phyloP scores from a whole-genome alignment of 2,797 vertebrate species.

The Ptychadena robeensis region DNA sequence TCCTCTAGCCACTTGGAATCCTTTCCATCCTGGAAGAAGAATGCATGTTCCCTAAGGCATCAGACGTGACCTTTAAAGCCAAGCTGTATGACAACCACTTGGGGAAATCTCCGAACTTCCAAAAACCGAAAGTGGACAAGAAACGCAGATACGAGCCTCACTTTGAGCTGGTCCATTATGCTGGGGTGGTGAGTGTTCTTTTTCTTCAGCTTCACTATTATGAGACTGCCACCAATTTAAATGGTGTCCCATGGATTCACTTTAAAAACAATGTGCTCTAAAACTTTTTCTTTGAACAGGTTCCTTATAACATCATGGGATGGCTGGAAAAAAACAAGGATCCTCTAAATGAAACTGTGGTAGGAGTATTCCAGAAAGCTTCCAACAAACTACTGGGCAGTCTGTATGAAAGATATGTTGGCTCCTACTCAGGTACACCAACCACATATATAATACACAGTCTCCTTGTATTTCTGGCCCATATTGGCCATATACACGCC shows the following conservation, averaged over 20 bases:
- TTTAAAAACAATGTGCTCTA: too few species aligned
- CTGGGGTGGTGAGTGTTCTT: constrained; percentile 85
- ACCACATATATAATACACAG: neutral
- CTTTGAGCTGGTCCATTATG: constrained; percentile 92
- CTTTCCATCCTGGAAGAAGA: constrained; percentile 96
- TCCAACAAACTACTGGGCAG: constrained; percentile 86
- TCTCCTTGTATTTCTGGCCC: neutral
- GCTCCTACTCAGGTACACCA: constrained; percentile 79
- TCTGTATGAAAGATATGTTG: constrained; percentile 86
- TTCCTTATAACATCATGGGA: constrained; percentile 88
- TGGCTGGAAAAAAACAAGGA: constrained; percentile 97
- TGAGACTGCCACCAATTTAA: too few species aligned
- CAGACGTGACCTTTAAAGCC: constrained; percentile 88
- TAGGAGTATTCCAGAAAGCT: constrained; percentile 87
- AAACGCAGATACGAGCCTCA: constrained; percentile 91
- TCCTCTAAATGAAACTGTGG: constrained; percentile 91
- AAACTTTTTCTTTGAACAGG: constrained; percentile 76
- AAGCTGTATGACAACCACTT: constrained; percentile 93
- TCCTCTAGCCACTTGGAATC: constrained; percentile 87
- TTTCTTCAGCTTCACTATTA: neutral
- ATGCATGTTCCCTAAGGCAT: constrained; percentile 96
- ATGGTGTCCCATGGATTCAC: too few species aligned
- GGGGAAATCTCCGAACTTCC: constrained; percentile 92
- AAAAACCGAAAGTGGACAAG: constrained; percentile 89
- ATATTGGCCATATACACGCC: neutral